Evolutionary conservation across 2,888 invertebrate genomes (phyloP), one percentile per base, ranked within the genome.

Genomic region (Rotaria sp.): DNA sequence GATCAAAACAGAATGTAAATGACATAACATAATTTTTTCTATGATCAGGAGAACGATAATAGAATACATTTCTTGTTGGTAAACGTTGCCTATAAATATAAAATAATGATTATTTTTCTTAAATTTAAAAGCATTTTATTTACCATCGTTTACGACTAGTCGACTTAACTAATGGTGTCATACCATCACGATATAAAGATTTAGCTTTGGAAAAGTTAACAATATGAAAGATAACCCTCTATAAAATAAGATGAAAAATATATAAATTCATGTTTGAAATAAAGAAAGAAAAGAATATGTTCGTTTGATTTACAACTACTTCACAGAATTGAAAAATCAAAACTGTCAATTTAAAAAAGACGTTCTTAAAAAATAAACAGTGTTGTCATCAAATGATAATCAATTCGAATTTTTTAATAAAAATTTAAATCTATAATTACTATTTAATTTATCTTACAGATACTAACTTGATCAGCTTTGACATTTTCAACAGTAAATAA

Each of bases 401-500:
- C 45, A 45, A 45, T 45, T 8, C 8, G 2, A 3, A n/a, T 45
- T 45, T 8, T 45, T 45, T 45, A 13, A 45, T 1, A 11, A 45
- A 45, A 45, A 45, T 13, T 50, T 4, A 15, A 50, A 4, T 50
- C 2, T 50, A n/a, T n/a, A 3, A 50, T 50, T 15, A 18, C 3
- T 50, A 18, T 4, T 50, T 50, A 13, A 13, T 18, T 18, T 50
- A 15, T 50, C 18, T 50, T 55, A 87, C 30, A 30, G 8, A 38
- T 38, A 48, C 48, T 26, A 67, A 94, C 95, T 93, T 97, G 97
- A 91, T 97, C 96, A 87, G 94, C 93, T 89, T 94, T 94, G 0
- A 95, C 95, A 91, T 98, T 98, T 91, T 97, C 97, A 59, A 98
- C 97, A 1, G 96, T 96, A 90, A 98, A 99, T 92, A 98, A 96